Evolutionary conservation across 2,888 invertebrate species (phyloP).

Genomic region (Elegia similella): DNA sequence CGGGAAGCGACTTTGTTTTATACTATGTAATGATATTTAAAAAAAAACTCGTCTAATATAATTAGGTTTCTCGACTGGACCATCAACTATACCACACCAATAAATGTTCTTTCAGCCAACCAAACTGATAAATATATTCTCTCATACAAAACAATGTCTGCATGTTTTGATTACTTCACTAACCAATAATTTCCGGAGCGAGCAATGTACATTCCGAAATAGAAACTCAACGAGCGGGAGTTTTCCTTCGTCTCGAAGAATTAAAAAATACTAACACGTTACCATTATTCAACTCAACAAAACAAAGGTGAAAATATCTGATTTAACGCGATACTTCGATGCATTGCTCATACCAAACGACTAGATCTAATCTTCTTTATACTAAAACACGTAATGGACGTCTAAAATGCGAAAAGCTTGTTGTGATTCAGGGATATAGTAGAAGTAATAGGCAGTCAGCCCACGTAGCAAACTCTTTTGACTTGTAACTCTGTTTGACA

Average conservation of each 20-base stretch:
- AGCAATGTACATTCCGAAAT: constrained; percentile 39
- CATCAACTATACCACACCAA: background rate
- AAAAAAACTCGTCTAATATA: too few relatives aligned
- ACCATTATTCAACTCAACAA: background rate
- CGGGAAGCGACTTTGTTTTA: too few relatives aligned
- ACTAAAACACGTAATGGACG: constrained; percentile 16
- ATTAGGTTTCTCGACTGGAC: background rate
- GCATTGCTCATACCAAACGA: background rate
- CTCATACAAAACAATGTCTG: constrained; percentile 18
- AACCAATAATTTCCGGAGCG: constrained; percentile 55
- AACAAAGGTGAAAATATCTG: background rate
- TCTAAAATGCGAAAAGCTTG: background rate
- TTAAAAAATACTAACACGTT: constrained; percentile 22
- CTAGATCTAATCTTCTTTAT: background rate
- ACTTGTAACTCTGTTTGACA: constrained; percentile 59
- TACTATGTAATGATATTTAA: too few relatives aligned
- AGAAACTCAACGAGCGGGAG: constrained; percentile 38
- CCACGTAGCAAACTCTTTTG: constrained; percentile 44
- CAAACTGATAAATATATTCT: background rate
- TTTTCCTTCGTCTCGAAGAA: constrained; percentile 33
- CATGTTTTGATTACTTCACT: constrained; percentile 37
- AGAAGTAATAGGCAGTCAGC: constrained; percentile 33
- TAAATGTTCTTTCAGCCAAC: background rate
- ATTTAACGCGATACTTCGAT: background rate
- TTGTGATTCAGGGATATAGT: background rate